A percentile compares a stretch with the other conserved stretches of the same genome.
These are phyloP conservation scores for Neocloeon triangulifer DNA, from an alignment of 1,140 invertebrate genomes.

Conservation along the genomic window DNA sequence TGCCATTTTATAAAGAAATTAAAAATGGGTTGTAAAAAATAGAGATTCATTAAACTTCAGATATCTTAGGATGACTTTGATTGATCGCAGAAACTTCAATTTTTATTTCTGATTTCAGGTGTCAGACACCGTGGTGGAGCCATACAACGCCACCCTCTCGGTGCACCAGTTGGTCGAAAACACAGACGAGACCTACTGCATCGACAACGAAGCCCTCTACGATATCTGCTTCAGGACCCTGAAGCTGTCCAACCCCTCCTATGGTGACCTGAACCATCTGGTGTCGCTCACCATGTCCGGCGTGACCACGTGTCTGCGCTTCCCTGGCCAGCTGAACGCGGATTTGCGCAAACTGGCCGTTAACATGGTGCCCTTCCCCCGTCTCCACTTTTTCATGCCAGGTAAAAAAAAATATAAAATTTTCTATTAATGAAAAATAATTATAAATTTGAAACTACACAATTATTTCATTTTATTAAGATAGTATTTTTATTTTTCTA, in stretches of 20 bases:
- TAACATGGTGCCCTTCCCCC: conserved; percentile 96
- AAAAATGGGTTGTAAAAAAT: no score
- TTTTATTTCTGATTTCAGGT: conserved; percentile 22
- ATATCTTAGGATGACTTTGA: no score
- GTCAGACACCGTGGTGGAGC: conserved; percentile 73
- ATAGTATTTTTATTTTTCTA: no score
- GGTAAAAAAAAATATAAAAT: no score
- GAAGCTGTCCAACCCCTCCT: conserved; percentile 63
- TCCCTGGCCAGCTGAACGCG: conserved; percentile 67
- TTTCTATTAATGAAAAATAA: no score
- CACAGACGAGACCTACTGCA: conserved; percentile 71
- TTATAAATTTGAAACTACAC: no score
- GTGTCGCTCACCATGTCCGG: conserved; percentile 70
- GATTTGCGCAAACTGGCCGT: conserved; percentile 88
- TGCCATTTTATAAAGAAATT: no score
- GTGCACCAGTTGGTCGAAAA: conserved; percentile 77
- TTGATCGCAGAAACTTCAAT: no score
- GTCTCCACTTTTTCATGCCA: conserved; percentile 93
- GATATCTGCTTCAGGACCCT: conserved; percentile 83
- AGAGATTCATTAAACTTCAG: no score
- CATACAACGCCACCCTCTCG: conserved; percentile 72
- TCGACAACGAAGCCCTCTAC: conserved; percentile 80
- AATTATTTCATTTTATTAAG: no score
- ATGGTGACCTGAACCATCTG: conserved; percentile 57
- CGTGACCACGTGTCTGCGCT: conserved; percentile 59